These are phyloP conservation scores for Pelecanoides urinatrix DNA, from an alignment of 2,113 vertebrate species.

Conservation along the genomic window DNA sequence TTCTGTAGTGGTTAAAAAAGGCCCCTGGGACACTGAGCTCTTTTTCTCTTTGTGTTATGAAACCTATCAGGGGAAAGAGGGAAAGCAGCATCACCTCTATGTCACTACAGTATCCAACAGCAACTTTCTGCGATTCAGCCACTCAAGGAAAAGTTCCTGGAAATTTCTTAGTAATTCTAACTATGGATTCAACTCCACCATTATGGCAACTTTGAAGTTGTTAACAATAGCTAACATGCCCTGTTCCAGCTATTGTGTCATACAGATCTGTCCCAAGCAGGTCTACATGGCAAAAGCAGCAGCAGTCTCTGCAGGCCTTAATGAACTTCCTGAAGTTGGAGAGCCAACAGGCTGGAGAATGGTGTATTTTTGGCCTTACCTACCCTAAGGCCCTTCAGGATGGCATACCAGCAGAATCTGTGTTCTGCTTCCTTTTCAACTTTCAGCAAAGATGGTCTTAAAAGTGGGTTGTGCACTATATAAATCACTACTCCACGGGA, in stretches of 20 bases:
- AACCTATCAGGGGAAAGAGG: not conserved
- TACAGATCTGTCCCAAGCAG: not conserved
- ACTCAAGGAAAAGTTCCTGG: not conserved
- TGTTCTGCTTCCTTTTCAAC: not conserved
- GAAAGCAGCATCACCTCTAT: not conserved
- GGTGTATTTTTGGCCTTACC: not conserved
- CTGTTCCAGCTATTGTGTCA: not conserved
- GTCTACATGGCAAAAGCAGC: not conserved
- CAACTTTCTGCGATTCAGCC: not conserved
- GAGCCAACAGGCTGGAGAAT: not conserved
- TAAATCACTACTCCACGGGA: not conserved
- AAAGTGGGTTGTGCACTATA: not conserved
- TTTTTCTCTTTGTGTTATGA: not conserved
- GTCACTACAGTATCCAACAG: not conserved
- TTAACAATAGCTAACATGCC: not conserved
- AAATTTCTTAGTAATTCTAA: not conserved
- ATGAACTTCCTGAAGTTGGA: not conserved
- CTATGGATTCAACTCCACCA: not conserved
- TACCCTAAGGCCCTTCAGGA: not conserved
- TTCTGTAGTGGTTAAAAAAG: not conserved
- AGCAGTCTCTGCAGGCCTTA: not conserved
- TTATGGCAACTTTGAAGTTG: not conserved
- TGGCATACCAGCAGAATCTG: not conserved
- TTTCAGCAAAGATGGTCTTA: not conserved
- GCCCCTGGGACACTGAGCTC: rapidly evolving